phyloP scores from a whole-genome alignment of 2,113 vertebrate species.

The Bujurquina vittata region DNA sequence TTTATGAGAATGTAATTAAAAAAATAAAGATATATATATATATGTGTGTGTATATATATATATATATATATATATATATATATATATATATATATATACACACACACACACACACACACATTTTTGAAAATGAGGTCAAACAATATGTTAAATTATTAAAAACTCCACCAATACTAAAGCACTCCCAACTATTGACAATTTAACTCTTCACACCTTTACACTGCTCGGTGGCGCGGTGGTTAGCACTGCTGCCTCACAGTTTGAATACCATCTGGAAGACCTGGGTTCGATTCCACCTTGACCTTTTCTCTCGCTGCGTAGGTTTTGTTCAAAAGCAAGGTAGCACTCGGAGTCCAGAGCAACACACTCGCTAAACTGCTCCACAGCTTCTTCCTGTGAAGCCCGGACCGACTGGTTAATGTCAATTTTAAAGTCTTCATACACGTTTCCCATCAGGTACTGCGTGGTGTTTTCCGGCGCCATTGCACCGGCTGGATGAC shows the following conservation, averaged over 20 bases:
- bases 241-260: too few relatives aligned
- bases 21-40: too few relatives aligned
- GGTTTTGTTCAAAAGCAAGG: slow-evolving; percentile 71
- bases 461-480: slow-evolving; percentile 80
- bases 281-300: slow-evolving; percentile 65
- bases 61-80: too few relatives aligned
- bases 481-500: slow-evolving; percentile 49
- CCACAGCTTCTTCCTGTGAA: accelerated
- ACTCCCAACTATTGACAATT: slow-evolving; percentile 18
- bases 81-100: too few relatives aligned
- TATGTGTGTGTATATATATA: too few relatives aligned
- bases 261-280: too few relatives aligned
- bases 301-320: too few relatives aligned
- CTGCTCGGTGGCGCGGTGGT: slow-evolving; percentile 17
- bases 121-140: too few relatives aligned
- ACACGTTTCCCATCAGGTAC: slow-evolving; percentile 76
- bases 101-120: too few relatives aligned
- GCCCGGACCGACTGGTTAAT: accelerated
- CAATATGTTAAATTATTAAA: too few relatives aligned
- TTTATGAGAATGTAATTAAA: too few relatives aligned
- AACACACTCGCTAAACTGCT: background rate
- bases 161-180: too few relatives aligned
- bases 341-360: slow-evolving; percentile 55
- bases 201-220: slow-evolving; percentile 66
- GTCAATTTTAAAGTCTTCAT: slow-evolving; percentile 55